Base-by-base conservation (phyloP, 2,113 vertebrate genomes). In the Trogon surrucura region DNA sequence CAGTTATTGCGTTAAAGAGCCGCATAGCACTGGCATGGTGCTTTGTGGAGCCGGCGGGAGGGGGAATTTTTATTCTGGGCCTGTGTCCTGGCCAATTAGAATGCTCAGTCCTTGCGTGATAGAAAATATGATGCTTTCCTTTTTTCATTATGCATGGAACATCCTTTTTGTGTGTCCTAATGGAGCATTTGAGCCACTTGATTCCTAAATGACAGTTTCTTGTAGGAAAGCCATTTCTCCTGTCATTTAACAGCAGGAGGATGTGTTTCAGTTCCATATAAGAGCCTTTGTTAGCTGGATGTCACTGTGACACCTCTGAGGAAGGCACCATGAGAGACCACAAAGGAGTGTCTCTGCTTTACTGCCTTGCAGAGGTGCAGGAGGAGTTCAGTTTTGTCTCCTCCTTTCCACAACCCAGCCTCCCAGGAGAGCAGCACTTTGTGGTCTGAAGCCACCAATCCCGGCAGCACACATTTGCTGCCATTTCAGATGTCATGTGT, bases 141-240 rank as follows among this genome's bases (percentile, higher is more conserved):
- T 85, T 85, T 50, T 71, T 82, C 56, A 41, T 92, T 88, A 85
- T 61, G 75, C 44, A 53, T 32, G 61, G 45, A 96, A 84, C 56
- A 71, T 85, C 45, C 21, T 74, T 85, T 91, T 41, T 74, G 38
- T 77, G 51, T 62, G 36, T 78, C 73, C 61, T 91, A 86, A 88
- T 50, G 88, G 77, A 93, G 34, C 61, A 32, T 75, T 92, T 77
- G 41, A 89, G 50, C 25, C 48, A 32, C 45, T 89, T 89, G 88
- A 92, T 93, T 90, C 54, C 65, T 48, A 78, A 95, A 91, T 64
- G 69, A 62, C 74, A 58, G 72, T 87, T 91, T 83, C 73, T 82
- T 67, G 73, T 82, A 53, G 44, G 72, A 94, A 89, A 61, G 65
- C 67, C 73, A 84, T 95, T 96, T 95, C 54, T 93, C 80, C 38